These are phyloP conservation scores for Diplosoma virens DNA, from an alignment of 23 tunicate species.

Conservation along the genomic window DNA sequence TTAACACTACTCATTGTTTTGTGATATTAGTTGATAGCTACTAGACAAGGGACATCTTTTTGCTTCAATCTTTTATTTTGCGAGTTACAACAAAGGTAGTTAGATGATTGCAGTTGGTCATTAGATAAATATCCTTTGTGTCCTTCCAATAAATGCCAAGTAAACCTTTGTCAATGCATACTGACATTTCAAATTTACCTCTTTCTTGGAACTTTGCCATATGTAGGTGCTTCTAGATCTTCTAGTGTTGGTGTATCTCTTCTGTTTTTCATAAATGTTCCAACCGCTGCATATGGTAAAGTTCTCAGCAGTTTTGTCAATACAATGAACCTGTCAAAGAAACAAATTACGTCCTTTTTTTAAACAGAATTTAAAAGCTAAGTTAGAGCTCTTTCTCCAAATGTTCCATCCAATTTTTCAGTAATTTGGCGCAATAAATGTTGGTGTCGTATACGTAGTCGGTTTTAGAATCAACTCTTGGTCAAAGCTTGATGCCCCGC, in stretches of 20 bases:
- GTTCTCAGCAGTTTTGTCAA: not conserved
- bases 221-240: too few species aligned
- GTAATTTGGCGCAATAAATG: not conserved
- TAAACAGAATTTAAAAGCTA: not conserved
- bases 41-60: not conserved
- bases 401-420: not conserved
- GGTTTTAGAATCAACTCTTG: not conserved
- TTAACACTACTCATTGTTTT: not conserved
- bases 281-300: not conserved
- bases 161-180: too few species aligned
- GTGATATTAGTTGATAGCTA: too few species aligned
- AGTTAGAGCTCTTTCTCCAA: not conserved
- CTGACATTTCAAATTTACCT: too few species aligned
- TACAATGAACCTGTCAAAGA: not conserved
- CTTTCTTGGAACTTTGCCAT: too few species aligned
- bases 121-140: too few species aligned
- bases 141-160: too few species aligned
- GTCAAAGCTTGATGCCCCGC: not conserved
- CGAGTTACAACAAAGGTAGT: not conserved
- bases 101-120: not conserved
- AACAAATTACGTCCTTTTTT: not conserved
- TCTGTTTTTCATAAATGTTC: too few species aligned
- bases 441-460: not conserved
- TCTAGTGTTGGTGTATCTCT: not conserved
- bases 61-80: too few species aligned